Percentiles rank a stretch among this genome's conserved stretches.
Evolutionary conservation across 2,888 invertebrate genomes (phyloP).

Genomic region (Helicoverpa assulta): DNA sequence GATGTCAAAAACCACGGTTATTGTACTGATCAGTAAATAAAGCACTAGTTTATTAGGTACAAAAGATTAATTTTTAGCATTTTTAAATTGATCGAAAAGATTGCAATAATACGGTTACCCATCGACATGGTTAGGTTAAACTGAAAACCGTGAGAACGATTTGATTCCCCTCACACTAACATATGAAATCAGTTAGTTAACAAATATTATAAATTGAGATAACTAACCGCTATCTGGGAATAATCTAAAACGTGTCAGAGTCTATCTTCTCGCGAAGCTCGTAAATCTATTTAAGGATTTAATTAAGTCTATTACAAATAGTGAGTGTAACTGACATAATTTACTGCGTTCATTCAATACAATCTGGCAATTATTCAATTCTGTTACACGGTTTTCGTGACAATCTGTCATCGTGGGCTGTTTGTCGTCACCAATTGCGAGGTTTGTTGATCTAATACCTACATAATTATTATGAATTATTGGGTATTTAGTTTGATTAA

Average conservation of each 20-base stretch:
- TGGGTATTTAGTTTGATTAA: no score
- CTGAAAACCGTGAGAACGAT: background rate
- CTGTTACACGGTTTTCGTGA: conserved; percentile 47
- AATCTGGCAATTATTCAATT: conserved; percentile 32
- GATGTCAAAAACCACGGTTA: no score
- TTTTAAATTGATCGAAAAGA: no score
- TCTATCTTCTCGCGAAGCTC: conserved; percentile 40
- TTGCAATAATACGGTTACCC: no score
- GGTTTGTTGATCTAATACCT: background rate
- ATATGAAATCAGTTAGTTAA: conserved; percentile 1
- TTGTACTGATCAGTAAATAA: no score
- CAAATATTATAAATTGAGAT: conserved; percentile 36
- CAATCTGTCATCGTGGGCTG: conserved; percentile 49
- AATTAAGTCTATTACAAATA: conserved; percentile 54
- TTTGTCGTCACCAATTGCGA: conserved; percentile 6
- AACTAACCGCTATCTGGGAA: conserved; percentile 30
- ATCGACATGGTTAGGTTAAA: background rate
- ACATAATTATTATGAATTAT: no score
- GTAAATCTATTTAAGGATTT: conserved; percentile 50
- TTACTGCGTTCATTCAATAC: conserved; percentile 39
- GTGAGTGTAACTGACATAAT: conserved; percentile 49
- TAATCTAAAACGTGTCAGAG: conserved; percentile 48
- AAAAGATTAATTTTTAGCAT: no score
- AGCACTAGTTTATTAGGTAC: no score
- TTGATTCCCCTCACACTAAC: background rate